Evolutionary conservation across 2,797 vertebrate species (phyloP).

Genomic region (Nyctalus aviator): DNA sequence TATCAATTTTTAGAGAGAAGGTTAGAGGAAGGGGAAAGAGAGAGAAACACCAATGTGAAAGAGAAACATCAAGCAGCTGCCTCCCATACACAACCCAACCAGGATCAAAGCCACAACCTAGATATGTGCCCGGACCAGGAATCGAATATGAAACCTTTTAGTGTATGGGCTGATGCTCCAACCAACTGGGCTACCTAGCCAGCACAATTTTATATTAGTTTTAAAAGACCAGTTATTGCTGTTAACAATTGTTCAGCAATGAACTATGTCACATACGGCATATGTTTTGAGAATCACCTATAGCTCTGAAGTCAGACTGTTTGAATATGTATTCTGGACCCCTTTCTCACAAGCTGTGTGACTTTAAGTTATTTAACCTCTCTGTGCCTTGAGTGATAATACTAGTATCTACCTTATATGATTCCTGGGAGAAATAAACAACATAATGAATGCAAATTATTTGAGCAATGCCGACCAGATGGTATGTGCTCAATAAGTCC

Average conservation of each 20-base stretch:
- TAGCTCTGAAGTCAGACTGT: neutral
- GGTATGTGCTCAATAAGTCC: neutral
- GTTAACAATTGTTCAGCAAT: neutral
- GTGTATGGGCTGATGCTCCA: no score
- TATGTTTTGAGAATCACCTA: neutral
- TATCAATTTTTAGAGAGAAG: no score
- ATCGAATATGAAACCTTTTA: no score
- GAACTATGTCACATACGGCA: neutral
- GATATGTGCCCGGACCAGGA: no score
- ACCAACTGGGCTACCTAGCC: no score
- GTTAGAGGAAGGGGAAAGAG: no score
- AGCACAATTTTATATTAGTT: neutral
- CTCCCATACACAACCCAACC: no score
- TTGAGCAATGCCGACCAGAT: conserved; percentile 28
- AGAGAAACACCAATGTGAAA: no score
- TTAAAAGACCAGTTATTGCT: conserved; percentile 46
- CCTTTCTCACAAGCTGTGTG: neutral
- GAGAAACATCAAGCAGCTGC: no score
- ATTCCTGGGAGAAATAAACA: conserved; percentile 51
- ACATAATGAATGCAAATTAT: conserved; percentile 14
- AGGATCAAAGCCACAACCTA: no score
- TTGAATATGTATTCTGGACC: neutral
- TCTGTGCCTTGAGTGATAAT: conserved; percentile 32
- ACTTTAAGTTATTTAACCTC: conserved; percentile 18
- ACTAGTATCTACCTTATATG: neutral